phyloP scores from a whole-genome alignment of 2,113 vertebrate species.

The Pholis gunnellus region DNA sequence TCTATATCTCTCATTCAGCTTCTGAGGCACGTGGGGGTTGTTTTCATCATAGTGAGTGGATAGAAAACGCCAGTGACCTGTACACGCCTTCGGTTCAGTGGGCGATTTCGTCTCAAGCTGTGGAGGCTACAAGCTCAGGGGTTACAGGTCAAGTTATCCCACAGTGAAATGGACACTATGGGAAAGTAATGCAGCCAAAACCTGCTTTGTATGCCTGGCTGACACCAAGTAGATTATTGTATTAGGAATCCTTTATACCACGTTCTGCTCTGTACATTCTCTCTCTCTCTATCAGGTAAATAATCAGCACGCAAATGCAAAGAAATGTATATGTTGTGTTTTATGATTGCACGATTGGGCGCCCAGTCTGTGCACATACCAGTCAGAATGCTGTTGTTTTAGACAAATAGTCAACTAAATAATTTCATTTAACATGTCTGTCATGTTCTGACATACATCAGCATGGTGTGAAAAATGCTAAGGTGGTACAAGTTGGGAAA shows the following conservation, averaged over 20 bases:
- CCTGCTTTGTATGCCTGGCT: slow-evolving; percentile 41
- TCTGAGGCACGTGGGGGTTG: slow-evolving; percentile 65
- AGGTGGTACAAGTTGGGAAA: too few species aligned
- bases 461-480: neutral
- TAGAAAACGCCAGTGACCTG: slow-evolving; percentile 78
- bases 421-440: neutral
- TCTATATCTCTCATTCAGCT: slow-evolving; percentile 61
- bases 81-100: slow-evolving; percentile 72
- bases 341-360: neutral
- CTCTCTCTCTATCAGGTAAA: neutral
- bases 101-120: slow-evolving; percentile 68
- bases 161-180: slow-evolving; percentile 70
- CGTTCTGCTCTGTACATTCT: neutral
- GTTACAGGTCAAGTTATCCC: slow-evolving; percentile 67
- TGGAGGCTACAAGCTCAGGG: slow-evolving; percentile 55
- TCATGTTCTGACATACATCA: neutral
- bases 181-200: slow-evolving; percentile 47
- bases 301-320: neutral
- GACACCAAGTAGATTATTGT: slow-evolving; percentile 15
- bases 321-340: neutral
- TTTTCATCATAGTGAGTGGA: slow-evolving; percentile 73
- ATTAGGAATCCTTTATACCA: slow-evolving; percentile 19
- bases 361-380: neutral
- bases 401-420: neutral
- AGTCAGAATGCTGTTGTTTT: neutral